Conservation (phyloP, 2,888 invertebrate genomes). For the Netelia inedita region DNA sequence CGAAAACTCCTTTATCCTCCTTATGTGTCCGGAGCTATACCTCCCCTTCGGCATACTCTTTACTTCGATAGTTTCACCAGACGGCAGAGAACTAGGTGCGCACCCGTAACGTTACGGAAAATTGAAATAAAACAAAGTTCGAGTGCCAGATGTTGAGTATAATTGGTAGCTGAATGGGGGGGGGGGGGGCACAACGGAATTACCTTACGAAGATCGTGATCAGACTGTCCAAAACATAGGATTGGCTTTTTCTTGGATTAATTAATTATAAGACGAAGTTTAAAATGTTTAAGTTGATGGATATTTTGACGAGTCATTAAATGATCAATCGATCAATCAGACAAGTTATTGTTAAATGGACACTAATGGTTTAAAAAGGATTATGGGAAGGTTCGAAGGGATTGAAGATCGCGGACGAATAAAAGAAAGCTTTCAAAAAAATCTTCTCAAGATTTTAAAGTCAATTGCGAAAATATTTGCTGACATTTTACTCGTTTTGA, state of each 20-base stretch:
- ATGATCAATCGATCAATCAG: neutral
- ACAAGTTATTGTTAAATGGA: neutral
- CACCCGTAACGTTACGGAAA: slow-evolving; percentile 41
- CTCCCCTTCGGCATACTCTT: slow-evolving; percentile 41
- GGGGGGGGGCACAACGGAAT: neutral
- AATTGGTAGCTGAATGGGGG: neutral
- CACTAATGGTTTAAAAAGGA: no score
- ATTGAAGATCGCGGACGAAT: no score
- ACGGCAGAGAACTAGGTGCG: neutral
- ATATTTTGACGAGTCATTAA: neutral
- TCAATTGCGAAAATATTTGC: no score
- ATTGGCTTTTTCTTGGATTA: neutral
- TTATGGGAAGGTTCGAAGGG: no score
- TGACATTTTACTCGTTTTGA: no score
- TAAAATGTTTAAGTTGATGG: no score
- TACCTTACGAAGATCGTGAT: neutral
- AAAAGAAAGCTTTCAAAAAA: no score
- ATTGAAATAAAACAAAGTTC: slow-evolving; percentile 53
- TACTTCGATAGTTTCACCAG: neutral
- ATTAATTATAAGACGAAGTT: no score
- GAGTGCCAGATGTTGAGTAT: slow-evolving; percentile 38
- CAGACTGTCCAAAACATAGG: neutral
- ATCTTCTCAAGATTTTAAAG: no score
- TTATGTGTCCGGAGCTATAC: slow-evolving; percentile 1
- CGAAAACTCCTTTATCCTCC: slow-evolving; percentile 62